Evolutionary conservation across 2,113 vertebrate genomes (phyloP), one percentile per base, ranked within the genome.

Genomic region (Chloropsis cyanopogon): DNA sequence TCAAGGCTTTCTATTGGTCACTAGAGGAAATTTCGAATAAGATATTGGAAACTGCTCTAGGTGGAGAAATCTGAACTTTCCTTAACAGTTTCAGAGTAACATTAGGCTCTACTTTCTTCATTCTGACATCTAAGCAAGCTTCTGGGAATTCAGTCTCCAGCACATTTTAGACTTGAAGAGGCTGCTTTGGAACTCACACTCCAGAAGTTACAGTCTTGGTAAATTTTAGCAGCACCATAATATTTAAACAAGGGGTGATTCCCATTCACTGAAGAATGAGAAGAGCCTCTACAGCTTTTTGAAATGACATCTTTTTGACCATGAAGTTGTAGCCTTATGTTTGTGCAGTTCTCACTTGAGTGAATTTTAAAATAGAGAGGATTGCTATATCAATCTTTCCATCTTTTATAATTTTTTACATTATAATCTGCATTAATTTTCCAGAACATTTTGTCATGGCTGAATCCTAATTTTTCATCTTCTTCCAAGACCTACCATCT

Each of bases 401-500:
- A 37, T 20, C 4, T 60, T 75, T 91, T 59, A 39, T 59, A 77
- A 4, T 42, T 92, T 42, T 90, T 91, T 64, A 14, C 26, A 29
- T 60, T 61, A 46, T 82, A 82, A 82, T 76, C 18, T 68, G 4
- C 61, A 65, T 63, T 84, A 13, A 53, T 94, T 88, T 95, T 92
- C 54, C 28, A 80, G 89, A 91, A 95, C 50, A 89, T 76, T 89
- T 92, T 87, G 12, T 70, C 80, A 42, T 80, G n/a, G 18, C 50
- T 82, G 66, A 72, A 85, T 91, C 37, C 29, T 66, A 69, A 2
- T 77, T 89, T 70, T 88, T 86, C 35, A 54, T 90, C 33, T 70
- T 95, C 71, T 94, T 89, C 75, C 73, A 90, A 69, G 57, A 54
- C 33, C 63, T 79, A 42, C 65, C 65, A 87, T 96, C 86, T 95